Evolutionary conservation across 2,888 invertebrate species (phyloP), one percentile per base, ranked within the genome.

Genomic region (Rhaphigaster nebulosa): DNA sequence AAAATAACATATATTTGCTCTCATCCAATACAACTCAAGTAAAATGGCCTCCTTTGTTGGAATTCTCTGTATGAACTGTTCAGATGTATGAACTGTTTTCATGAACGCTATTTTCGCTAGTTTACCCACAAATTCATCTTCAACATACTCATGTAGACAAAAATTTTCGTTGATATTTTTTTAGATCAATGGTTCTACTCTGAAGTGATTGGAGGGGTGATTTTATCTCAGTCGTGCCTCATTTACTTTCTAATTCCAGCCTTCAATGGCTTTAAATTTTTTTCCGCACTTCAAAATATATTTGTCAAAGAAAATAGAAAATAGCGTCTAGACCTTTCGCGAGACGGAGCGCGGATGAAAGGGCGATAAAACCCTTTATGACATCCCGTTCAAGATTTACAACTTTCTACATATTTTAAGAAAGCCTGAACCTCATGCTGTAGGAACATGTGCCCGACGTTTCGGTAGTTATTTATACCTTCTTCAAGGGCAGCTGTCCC

Each of bases 401-500:
- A 41, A 45, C 45, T 84, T 50, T 45, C 41, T 45, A 84, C 84
- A 84, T 84, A 84, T 84, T 84, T 84, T 84, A 84, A 84, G 45
- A 84, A 45, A 45, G n/a, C 15, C 26, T 41, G 84, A 13, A 45
- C 84, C 45, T 84, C 12, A 50, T 26, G 45, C 45, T 50, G 41
- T 45, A 50, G 18, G 45, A 41, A 50, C 84, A 84, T 41, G 45
- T 84, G 84, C 23, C 41, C 41, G 41, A 84, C 84, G 84, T 84
- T 84, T 84, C 45, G 84, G 84, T 50, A 15, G 84, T 84, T 84
- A 84, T 84, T 84, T 84, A 38, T 84, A 84, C 84, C 84, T 84
- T 84, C 45, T 84, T 45, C 84, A 84, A 84, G 84, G 84, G 84
- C 84, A 84, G 84, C 84, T 84, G 84, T 84, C 84, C 84, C n/a